Conservation (phyloP, 2,888 invertebrate genomes). For the Lasioglossum morio region DNA sequence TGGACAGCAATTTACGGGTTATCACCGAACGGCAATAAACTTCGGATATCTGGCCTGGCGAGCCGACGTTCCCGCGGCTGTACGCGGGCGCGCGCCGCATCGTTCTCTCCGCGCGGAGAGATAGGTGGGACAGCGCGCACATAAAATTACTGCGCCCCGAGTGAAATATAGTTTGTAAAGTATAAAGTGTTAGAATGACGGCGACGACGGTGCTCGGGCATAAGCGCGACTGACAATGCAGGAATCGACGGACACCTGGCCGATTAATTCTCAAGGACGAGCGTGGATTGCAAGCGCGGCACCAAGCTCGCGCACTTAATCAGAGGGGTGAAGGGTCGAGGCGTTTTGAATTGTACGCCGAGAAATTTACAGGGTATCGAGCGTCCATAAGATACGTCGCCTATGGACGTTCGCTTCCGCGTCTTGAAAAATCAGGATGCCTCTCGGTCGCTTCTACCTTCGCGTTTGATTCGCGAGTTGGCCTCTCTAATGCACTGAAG, state of each 20-base stretch:
- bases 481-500: neutral
- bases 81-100: slow-evolving; percentile 33
- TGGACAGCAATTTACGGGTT: slow-evolving; percentile 73
- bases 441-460: neutral
- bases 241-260: slow-evolving; percentile 49
- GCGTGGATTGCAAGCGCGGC: neutral
- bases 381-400: neutral
- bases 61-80: slow-evolving; percentile 63
- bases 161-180: slow-evolving; percentile 70
- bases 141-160: slow-evolving; percentile 67
- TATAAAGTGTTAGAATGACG: slow-evolving; percentile 63
- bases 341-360: neutral
- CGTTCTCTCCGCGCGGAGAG: slow-evolving; percentile 34
- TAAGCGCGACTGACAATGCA: slow-evolving; percentile 34
- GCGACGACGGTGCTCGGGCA: slow-evolving; percentile 5
- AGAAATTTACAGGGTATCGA: neutral
- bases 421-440: neutral
- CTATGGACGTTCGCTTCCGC: neutral
- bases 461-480: neutral
- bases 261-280: slow-evolving; percentile 52
- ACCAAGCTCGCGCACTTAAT: slow-evolving; percentile 8
- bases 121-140: slow-evolving; percentile 66
- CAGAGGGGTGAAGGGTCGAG: slow-evolving; percentile 15
- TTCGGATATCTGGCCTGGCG: slow-evolving; percentile 66
- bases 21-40: slow-evolving; percentile 74